Percentiles rank a stretch among this genome's conserved stretches.
Conservation (phyloP, 1,140 invertebrate genomes). For the Sinonovacula constricta region DNA sequence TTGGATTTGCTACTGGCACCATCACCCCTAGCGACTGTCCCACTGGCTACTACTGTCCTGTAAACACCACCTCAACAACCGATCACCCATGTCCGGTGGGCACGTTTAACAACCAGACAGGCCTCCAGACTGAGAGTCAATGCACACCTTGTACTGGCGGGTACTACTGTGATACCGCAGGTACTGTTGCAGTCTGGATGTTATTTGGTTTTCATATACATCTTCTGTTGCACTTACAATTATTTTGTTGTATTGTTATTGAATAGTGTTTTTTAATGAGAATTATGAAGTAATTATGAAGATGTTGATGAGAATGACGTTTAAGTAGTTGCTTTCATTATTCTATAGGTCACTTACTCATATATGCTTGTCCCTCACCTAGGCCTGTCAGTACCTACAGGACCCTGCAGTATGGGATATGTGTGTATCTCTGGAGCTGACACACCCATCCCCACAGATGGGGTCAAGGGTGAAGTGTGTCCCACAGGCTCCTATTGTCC, state of each 20-base stretch:
- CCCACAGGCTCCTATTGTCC: constrained; percentile 72
- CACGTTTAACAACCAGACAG: constrained; percentile 70
- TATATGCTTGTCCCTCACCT: background rate
- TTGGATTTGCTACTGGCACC: constrained; percentile 68
- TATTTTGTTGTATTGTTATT: no score
- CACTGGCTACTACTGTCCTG: constrained; percentile 71
- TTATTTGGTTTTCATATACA: no score
- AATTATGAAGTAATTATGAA: no score
- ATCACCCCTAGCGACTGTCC: constrained; percentile 72
- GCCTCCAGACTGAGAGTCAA: constrained; percentile 60
- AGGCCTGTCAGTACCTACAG: constrained; percentile 70
- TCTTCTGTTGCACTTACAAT: no score
- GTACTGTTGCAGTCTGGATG: no score
- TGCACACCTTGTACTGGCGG: constrained; percentile 69
- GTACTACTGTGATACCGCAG: constrained; percentile 67
- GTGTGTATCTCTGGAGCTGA: constrained; percentile 70
- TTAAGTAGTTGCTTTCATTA: no score
- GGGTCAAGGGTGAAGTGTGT: constrained; percentile 68
- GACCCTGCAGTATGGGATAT: constrained; percentile 68
- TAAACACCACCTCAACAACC: constrained; percentile 63
- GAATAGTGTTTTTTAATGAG: no score
- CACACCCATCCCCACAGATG: constrained; percentile 66
- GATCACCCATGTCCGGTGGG: constrained; percentile 70
- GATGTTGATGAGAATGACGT: no score
- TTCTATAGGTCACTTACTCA: no score